These are phyloP conservation scores for Oryzias woworae DNA, from an alignment of 2,113 vertebrate genomes.

Conservation along the genomic window DNA sequence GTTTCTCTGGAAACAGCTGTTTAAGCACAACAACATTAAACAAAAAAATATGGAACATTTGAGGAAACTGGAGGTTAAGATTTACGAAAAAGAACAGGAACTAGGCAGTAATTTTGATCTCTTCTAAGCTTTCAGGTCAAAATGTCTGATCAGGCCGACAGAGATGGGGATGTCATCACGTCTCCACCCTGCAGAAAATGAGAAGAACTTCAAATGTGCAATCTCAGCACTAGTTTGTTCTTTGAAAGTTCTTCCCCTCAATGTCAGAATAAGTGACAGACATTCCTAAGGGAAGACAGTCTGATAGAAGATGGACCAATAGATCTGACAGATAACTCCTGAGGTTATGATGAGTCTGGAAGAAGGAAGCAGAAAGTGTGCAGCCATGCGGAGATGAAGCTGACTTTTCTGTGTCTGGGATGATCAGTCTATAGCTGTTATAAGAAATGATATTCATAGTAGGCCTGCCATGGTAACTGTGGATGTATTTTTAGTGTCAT, in stretches of 20 bases:
- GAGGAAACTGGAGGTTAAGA: not conserved
- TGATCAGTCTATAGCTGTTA: constrained; percentile 57
- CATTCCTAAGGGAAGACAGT: no score
- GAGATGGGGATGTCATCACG: no score
- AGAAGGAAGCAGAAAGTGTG: not conserved
- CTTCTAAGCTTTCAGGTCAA: no score
- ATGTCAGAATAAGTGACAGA: no score
- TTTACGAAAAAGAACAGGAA: not conserved
- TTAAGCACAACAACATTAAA: not conserved
- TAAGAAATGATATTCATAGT: constrained; percentile 71
- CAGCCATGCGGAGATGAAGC: constrained; percentile 9
- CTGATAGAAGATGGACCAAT: constrained; percentile 6
- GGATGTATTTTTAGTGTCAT: constrained; percentile 68
- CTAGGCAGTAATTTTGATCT: not conserved
- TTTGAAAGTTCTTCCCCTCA: no score
- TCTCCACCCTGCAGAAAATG: no score
- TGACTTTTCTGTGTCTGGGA: constrained; percentile 13
- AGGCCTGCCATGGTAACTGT: constrained; percentile 67
- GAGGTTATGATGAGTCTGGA: not conserved
- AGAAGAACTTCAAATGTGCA: no score
- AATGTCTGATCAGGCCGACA: no score
- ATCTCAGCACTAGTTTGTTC: no score
- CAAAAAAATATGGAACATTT: not conserved
- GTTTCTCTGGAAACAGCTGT: not conserved
- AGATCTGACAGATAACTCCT: constrained; percentile 15